Percentiles rank a stretch among this genome's conserved stretches.
Evolutionary conservation across 2,113 vertebrate genomes (phyloP).

Genomic region (Neolamprologus caudopunctatus): DNA sequence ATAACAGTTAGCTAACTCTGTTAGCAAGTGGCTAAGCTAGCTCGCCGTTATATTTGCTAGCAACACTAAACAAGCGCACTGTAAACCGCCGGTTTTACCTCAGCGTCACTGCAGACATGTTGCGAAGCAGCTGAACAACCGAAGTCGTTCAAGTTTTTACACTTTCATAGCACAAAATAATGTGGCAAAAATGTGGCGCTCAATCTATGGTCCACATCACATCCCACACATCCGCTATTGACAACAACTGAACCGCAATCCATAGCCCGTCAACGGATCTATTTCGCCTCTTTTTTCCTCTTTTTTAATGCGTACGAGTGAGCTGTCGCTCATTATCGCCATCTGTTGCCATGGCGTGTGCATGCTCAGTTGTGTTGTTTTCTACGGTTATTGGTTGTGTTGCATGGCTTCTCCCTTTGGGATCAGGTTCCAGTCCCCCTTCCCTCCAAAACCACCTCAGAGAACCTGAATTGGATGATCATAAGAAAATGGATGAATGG

Average conservation of each 20-base stretch:
- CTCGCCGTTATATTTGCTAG: background rate
- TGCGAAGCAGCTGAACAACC: background rate
- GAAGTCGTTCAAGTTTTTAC: background rate
- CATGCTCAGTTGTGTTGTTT: background rate
- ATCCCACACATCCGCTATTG: rapidly evolving
- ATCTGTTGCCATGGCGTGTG: background rate
- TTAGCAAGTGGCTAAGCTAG: conserved; percentile 3
- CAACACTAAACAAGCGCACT: background rate
- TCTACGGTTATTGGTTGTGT: background rate
- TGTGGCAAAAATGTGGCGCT: background rate
- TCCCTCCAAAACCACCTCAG: background rate
- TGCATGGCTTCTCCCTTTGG: background rate
- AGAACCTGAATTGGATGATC: background rate
- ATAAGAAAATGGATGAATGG: background rate
- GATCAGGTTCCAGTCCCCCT: background rate
- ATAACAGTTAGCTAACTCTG: background rate
- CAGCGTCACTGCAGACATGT: conserved; percentile 36
- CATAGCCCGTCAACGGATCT: background rate
- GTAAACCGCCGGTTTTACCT: conserved; percentile 26
- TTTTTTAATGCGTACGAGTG: background rate
- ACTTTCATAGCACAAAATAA: background rate
- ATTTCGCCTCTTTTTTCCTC: background rate
- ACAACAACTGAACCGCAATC: background rate
- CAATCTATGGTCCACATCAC: background rate
- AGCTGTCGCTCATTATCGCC: background rate